phyloP scores from a whole-genome alignment of 92 coral and sea anemone species.

The Meandrina meandrites region DNA sequence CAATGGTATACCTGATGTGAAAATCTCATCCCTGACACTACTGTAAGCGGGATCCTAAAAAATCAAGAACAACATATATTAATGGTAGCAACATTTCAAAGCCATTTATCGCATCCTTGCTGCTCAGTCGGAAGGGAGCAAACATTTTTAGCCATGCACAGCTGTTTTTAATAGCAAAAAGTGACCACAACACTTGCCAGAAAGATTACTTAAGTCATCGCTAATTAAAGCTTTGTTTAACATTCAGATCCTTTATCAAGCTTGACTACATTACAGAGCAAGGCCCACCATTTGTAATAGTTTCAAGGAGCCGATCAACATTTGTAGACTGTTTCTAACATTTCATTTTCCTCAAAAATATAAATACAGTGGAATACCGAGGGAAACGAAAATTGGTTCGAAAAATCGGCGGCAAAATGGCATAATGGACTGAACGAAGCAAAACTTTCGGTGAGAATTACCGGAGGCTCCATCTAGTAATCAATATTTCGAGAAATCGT shows the following conservation, averaged over 20 bases:
- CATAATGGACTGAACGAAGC: too few relatives aligned
- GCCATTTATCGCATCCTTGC: background rate
- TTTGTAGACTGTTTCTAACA: background rate
- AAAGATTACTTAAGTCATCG: background rate
- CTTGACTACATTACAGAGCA: background rate
- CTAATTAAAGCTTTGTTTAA: background rate
- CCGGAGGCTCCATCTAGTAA: too few relatives aligned
- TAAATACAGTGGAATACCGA: background rate
- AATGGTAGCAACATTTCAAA: background rate
- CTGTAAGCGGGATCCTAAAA: slow-evolving; percentile 47
- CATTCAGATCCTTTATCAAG: background rate
- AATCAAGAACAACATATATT: background rate
- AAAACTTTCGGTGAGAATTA: too few relatives aligned
- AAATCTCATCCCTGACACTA: slow-evolving; percentile 32
- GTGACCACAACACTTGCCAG: background rate
- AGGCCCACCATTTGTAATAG: background rate
- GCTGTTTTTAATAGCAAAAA: background rate
- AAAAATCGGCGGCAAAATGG: too few relatives aligned
- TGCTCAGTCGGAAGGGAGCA: background rate
- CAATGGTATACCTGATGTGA: slow-evolving; percentile 27
- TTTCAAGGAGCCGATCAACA: background rate
- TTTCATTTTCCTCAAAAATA: background rate
- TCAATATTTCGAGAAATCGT: too few relatives aligned
- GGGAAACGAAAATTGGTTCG: too few relatives aligned
- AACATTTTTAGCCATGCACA: background rate